A percentile compares a stretch with the other conserved stretches of the same genome.
phyloP scores from a whole-genome alignment of 2,888 invertebrate genomes.

The Macrosiphum euphorbiae region DNA sequence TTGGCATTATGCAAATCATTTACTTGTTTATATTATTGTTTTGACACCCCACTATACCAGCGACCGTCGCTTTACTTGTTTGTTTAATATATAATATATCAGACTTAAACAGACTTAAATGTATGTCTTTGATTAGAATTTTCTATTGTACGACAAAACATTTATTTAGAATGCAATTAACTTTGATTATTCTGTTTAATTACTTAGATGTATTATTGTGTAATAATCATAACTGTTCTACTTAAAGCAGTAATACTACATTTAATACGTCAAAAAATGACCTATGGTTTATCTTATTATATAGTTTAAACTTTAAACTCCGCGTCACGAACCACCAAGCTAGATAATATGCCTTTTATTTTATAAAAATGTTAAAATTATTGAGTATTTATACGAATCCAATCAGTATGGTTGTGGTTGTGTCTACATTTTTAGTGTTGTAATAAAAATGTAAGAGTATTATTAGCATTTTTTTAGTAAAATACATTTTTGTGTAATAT shows the following conservation, averaged over 20 bases:
- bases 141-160: background rate
- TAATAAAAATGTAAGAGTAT: background rate
- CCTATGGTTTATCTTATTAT: background rate
- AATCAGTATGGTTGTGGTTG: background rate
- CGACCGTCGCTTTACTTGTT: background rate
- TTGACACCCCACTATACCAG: background rate
- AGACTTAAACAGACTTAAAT: background rate
- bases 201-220: background rate
- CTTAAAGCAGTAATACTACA: background rate
- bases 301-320: constrained; percentile 4
- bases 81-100: background rate
- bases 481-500: background rate
- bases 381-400: background rate
- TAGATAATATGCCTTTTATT: constrained; percentile 1
- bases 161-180: constrained; percentile 21
- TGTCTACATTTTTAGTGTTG: background rate
- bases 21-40: background rate
- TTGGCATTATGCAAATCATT: background rate
- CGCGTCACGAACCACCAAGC: background rate
- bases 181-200: background rate
- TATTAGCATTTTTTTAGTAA: background rate
- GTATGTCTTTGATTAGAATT: background rate
- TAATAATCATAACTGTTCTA: background rate
- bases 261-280: constrained; percentile 7
- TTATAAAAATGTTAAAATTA: background rate